phyloP scores from a whole-genome alignment of 2,113 vertebrate species.

The Propithecus coquereli region DNA sequence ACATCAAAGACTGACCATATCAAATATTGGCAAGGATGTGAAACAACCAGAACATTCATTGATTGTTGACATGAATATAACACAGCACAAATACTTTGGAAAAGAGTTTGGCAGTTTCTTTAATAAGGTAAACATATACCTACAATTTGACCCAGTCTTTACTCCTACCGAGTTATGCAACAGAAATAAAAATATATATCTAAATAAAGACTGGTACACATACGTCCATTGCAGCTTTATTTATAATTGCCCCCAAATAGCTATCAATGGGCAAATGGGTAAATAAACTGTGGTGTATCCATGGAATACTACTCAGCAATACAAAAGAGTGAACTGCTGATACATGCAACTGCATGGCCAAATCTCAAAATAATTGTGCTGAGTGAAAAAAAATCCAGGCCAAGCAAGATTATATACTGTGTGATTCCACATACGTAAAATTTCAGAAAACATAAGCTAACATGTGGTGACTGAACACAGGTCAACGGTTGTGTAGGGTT shows the following conservation, averaged over 20 bases:
- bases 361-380: background rate
- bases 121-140: background rate
- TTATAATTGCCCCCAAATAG: background rate
- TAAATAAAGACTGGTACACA: background rate
- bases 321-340: background rate
- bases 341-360: background rate
- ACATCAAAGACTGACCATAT: background rate
- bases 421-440: background rate
- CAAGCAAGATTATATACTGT: background rate
- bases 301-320: background rate
- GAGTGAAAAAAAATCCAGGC: background rate
- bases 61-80: background rate
- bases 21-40: background rate
- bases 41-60: background rate
- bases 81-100: background rate
- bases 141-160: background rate
- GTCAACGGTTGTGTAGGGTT: background rate
- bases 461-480: background rate
- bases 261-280: background rate
- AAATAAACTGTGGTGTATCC: background rate
- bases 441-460: background rate
- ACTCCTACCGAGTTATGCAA: background rate
- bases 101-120: background rate
- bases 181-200: background rate
- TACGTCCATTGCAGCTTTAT: background rate